Base-by-base conservation (phyloP, 2,113 vertebrate species). In the Dipodomys spectabilis region DNA sequence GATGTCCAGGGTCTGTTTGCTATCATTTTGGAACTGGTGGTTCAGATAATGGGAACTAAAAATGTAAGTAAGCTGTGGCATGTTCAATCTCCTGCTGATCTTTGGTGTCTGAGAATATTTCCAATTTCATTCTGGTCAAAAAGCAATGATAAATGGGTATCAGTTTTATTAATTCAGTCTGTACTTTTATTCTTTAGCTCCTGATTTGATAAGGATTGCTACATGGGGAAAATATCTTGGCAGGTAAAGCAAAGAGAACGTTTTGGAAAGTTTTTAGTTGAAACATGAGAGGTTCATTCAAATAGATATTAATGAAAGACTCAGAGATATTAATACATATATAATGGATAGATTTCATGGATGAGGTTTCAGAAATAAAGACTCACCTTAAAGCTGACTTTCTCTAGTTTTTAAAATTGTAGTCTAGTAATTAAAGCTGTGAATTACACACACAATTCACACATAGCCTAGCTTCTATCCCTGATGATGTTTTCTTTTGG, bases 261-360 rank as follows among this genome's bases (percentile, higher is more conserved):
- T 49, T 82, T 67, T 69, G 62, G 72, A 92, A 90, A 65, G n/a
- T 77, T 94, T 87, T 20, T 71, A 68, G 18, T 80, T 88, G 57
- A 94, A 93, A 32, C 88, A 22, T 68, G 53, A 82, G 16, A 49
- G 90, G 3, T 88, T 85, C 25, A 82, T 39, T 85, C 18, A 73
- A 77, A 82, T 19, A 35, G n/a, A 67, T 44, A 74, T 49, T 32
- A 80, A 85, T 4, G 32, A 75, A 86, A 79, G 32, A 93, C 5
- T 75, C 49, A 82, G 35, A 35, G 27, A 32, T 94, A 84, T 30
- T 53, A 27, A 72, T 68, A 79, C 53, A 32, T 84, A 57, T 2
- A 12, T 68, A 9, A 72, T 73, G 16, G 22, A 49, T 73, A 25
- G 22, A 86, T 77, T 86, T 96, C 62, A 75, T 74, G 27, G 5